Base-by-base conservation (phyloP, 2,797 vertebrate species). In the Columba guinea region DNA sequence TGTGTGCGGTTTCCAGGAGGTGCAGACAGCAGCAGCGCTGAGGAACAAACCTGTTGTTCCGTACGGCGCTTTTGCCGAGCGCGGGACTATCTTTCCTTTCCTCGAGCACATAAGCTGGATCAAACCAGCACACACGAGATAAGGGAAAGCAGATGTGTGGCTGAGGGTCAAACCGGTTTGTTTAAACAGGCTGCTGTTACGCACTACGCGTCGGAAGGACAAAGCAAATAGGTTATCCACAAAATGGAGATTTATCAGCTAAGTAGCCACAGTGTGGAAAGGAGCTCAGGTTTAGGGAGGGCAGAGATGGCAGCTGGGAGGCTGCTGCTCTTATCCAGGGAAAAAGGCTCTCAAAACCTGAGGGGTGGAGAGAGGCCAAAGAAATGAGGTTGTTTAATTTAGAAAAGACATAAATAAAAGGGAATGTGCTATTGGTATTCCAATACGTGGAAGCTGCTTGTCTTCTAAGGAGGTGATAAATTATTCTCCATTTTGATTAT, bases 401-500 rank as follows among this genome's bases (percentile, higher is more conserved):
- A 51, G 32, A 39, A 91, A 86, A 37, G 39, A 68, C 41, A 20
- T 26, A 39, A 82, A 37, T 24, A 58, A 79, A 69, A 77, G 75
- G 56, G 32, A 76, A 79, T 13, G 48, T 34, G 75, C 67, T 84
- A 27, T 7, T 59, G 65, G 35, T 32, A 28, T 68, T 78, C 22
- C 67, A 76, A 5, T 6, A 49, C 3, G 51, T 7, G 48, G 70
- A 89, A 76, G 71, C 67, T 74, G 62, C 76, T 74, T 69, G 39
- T 87, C 49, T 67, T 76, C 41, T 37, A 76, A 55, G 60, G 27
- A 81, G 37, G 13, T 56, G 70, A 89, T 91, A 79, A 81, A 67
- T 87, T 90, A 35, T 79, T 87, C 86, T 63, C 70, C 63, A 77
- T 92, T 94, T 86, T 75, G 58, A 94, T 32, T 69, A 55, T 34